A percentile compares a stretch with the other conserved stretches of the same genome.
phyloP scores from a whole-genome alignment of 2,888 invertebrate genomes.

The Papilio demoleus region DNA sequence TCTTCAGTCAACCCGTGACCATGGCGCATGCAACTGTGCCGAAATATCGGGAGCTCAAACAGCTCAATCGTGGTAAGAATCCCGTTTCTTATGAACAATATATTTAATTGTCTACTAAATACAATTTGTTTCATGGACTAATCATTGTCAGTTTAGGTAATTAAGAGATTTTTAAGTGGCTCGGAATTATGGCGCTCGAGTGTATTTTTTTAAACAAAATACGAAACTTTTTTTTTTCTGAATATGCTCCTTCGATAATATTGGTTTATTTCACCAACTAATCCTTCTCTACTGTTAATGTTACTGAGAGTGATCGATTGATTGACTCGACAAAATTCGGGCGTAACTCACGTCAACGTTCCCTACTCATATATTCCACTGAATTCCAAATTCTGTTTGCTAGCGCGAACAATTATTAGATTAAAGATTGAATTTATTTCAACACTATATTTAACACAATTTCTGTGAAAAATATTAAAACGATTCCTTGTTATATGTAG shows the following conservation, averaged over 20 bases:
- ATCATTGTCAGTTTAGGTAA: too few relatives aligned
- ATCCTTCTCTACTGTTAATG: not conserved
- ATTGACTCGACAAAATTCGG: conserved; percentile 19
- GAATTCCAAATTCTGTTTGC: conserved; percentile 8
- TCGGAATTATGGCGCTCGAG: too few relatives aligned
- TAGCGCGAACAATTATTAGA: conserved; percentile 1
- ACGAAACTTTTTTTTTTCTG: too few relatives aligned
- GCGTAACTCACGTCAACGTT: not conserved
- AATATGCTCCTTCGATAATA: not conserved
- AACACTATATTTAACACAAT: not conserved
- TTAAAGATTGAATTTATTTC: conserved; percentile 6
- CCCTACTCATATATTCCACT: not conserved
- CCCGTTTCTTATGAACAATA: too few relatives aligned
- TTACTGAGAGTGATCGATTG: conserved; percentile 1
- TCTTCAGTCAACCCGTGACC: too few relatives aligned
- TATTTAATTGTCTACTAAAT: too few relatives aligned
- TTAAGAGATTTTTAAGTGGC: too few relatives aligned
- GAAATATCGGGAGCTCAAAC: too few relatives aligned
- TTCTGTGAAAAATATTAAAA: not conserved
- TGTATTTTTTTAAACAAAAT: not conserved
- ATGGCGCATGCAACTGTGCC: too few relatives aligned
- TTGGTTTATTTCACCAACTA: not conserved
- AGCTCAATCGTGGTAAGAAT: too few relatives aligned
- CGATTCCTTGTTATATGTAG: not conserved
- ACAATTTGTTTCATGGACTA: too few relatives aligned